Evolutionary conservation across 2,113 vertebrate species (phyloP).

Genomic region (Lucifuga dentata): DNA sequence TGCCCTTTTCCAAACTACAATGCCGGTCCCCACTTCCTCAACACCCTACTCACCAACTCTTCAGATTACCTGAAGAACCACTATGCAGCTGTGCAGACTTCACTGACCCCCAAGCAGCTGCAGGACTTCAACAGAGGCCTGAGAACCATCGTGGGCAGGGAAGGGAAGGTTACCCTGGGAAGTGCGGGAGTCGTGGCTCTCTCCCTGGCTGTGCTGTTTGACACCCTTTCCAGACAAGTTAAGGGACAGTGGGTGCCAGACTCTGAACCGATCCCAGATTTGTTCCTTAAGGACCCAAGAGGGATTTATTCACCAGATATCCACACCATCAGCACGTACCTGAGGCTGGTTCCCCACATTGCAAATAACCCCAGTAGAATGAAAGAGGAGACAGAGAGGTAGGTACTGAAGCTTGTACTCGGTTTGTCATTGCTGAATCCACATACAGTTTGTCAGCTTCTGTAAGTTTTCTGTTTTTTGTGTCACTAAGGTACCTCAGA

Average conservation of each 20-base stretch:
- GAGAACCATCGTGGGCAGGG: slow-evolving; percentile 45
- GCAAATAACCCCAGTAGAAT: slow-evolving; percentile 54
- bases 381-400: slow-evolving; percentile 44
- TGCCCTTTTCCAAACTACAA: slow-evolving; percentile 52
- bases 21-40: background rate
- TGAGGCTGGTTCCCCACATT: slow-evolving; percentile 46
- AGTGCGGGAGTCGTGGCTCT: slow-evolving; percentile 50
- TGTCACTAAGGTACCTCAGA: background rate
- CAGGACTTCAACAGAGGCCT: slow-evolving; percentile 45
- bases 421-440: background rate
- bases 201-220: slow-evolving; percentile 55
- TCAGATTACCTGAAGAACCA: too few species aligned
- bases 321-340: slow-evolving; percentile 28
- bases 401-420: background rate
- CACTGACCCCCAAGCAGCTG: slow-evolving; percentile 45
- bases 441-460: background rate
- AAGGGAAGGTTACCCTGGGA: slow-evolving; percentile 39
- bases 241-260: slow-evolving; percentile 34
- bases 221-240: slow-evolving; percentile 41
- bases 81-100: slow-evolving; percentile 32
- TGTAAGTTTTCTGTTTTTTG: background rate
- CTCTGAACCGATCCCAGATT: slow-evolving; percentile 7
- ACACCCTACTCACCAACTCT: slow-evolving; percentile 35
- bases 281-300: slow-evolving; percentile 29
- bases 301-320: slow-evolving; percentile 9